Base-by-base conservation (phyloP, 1,140 invertebrate genomes). In the Tribolium castaneum region DNA sequence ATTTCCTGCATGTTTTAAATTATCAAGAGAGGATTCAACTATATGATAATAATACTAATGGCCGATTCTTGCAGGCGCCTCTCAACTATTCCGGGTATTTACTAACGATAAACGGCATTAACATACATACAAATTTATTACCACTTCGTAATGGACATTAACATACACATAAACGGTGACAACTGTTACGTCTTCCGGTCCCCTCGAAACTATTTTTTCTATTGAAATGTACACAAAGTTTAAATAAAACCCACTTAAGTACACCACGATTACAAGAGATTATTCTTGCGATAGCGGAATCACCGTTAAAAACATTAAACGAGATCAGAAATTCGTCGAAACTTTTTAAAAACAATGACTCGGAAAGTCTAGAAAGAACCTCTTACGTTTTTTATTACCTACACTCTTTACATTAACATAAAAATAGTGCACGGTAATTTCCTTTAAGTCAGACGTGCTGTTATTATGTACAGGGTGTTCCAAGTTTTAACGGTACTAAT, bases 1-100 rank as follows among this genome's bases (percentile, higher is more conserved):
- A 66, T 66, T 66, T 66, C 59, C 59, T 66, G 59, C 10, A 66
- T 66, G 59, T 66, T 66, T 66, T 66, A 66, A 66, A 66, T 66
- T 66, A 35, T 66, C 59, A n/a, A 35, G 59, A 66, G 59, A 35
- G 59, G 59, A 66, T 66, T 66, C 45, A 66, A 66, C n/a, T 35
- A 66, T 66, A 35, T 66, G 59, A 35, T 66, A 66, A 66, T 66
- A 34, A 66, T 66, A 66, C 59, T 66, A 66, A 66, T 66, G 59
- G 13, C 30, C 59, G 25, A 66, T 66, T 66, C 59, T 66, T 66
- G 10, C 12, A 66, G 59, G 59, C 59, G 59, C 59, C 59, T 66
- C 14, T 14, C 19, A 59, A 59, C 54, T 59, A 59, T 59, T 59
- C 54, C 54, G 54, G 22, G 54, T 59, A 59, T 59, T 59, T 59